A percentile compares a stretch with the other conserved stretches of the same genome.
These are phyloP conservation scores for Limanda limanda DNA, from an alignment of 2,113 vertebrate species.

Conservation along the genomic window DNA sequence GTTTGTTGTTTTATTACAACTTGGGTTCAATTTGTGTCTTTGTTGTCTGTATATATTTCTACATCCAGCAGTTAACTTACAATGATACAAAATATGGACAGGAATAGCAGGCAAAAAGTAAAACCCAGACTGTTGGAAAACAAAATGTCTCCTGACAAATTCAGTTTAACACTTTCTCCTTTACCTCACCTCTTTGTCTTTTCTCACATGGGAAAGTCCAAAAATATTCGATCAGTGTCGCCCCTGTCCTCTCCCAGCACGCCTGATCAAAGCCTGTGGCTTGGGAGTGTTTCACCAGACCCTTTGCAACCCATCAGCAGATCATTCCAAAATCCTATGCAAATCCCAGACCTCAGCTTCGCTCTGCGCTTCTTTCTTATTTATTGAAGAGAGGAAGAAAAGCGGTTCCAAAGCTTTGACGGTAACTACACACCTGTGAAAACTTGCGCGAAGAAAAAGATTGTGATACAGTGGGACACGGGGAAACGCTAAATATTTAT, in stretches of 20 bases:
- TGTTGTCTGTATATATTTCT: too few relatives aligned
- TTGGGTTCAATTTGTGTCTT: background rate
- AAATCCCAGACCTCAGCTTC: slow-evolving; percentile 40
- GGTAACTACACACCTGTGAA: slow-evolving; percentile 48
- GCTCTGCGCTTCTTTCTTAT: slow-evolving; percentile 43
- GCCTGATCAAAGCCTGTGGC: slow-evolving; percentile 58
- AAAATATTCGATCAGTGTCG: slow-evolving; percentile 29
- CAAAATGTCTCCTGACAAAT: slow-evolving; percentile 1
- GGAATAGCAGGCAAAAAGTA: background rate
- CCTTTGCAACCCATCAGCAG: slow-evolving; percentile 35
- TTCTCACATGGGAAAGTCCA: slow-evolving; percentile 36
- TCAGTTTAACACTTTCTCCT: background rate
- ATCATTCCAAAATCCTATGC: slow-evolving; percentile 50
- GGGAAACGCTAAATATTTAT: slow-evolving; percentile 61
- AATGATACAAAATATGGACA: background rate
- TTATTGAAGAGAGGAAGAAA: slow-evolving; percentile 35
- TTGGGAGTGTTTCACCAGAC: slow-evolving; percentile 39
- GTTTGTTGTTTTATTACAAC: background rate
- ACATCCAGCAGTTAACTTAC: background rate
- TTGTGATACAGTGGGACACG: slow-evolving; percentile 53
- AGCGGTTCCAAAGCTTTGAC: slow-evolving; percentile 57
- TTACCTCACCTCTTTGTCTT: slow-evolving; percentile 2
- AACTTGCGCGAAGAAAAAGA: slow-evolving; percentile 22
- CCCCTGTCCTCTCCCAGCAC: slow-evolving; percentile 34
- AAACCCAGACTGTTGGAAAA: background rate